Percentiles rank a stretch among this genome's conserved stretches.
These are phyloP conservation scores for Fissipunctia ypsillon DNA, from an alignment of 2,888 invertebrate genomes.

Conservation along the genomic window DNA sequence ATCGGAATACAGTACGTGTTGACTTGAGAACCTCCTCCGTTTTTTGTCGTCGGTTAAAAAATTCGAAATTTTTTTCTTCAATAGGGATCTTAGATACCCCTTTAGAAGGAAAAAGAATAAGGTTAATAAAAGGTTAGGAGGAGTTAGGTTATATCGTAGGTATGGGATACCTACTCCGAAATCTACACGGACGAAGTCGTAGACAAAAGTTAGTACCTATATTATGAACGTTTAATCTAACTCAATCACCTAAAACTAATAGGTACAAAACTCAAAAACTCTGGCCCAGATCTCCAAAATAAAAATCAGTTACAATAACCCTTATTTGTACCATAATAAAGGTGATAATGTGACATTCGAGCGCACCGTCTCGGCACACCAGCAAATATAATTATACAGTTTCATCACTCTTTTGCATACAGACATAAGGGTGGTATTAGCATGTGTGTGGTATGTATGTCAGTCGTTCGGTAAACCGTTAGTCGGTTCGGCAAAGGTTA, in stretches of 20 bases:
- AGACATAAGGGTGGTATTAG: conserved; percentile 47
- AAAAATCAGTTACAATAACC: conserved; percentile 15
- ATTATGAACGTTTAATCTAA: neutral
- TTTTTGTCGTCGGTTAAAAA: too few species aligned
- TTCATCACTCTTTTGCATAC: conserved; percentile 16
- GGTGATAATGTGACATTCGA: conserved; percentile 29
- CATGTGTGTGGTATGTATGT: conserved; percentile 59
- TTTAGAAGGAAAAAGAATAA: too few species aligned
- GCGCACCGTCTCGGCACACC: neutral
- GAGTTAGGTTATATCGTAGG: too few species aligned
- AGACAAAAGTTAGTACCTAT: neutral
- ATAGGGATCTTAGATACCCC: too few species aligned
- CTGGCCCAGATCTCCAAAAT: conserved; percentile 25
- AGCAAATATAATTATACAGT: conserved; percentile 30
- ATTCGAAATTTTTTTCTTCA: too few species aligned
- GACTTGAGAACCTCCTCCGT: too few species aligned
- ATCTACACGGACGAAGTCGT: neutral
- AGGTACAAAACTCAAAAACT: conserved; percentile 8
- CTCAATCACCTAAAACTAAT: conserved; percentile 21
- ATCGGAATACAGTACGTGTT: too few species aligned
- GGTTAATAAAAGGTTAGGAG: too few species aligned
- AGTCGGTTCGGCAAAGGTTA: conserved; percentile 60
- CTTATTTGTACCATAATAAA: conserved; percentile 25
- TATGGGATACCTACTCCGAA: neutral
- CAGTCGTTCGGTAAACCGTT: conserved; percentile 64